Base-by-base conservation (phyloP, 2,797 vertebrate genomes). In the Florisuga fusca region DNA sequence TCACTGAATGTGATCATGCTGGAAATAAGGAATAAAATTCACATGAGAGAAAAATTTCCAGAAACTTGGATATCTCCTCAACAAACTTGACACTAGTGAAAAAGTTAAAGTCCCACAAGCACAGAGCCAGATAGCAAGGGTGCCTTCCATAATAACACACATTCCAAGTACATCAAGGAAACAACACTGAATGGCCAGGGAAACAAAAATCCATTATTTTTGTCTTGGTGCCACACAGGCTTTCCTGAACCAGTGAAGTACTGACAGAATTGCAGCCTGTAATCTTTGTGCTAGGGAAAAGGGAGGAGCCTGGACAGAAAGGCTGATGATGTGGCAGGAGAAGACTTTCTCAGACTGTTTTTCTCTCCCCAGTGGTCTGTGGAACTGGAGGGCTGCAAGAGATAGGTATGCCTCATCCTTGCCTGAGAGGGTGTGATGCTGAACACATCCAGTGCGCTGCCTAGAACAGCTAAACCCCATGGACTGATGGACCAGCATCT, bases 401-500 rank as follows among this genome's bases (percentile, higher is more conserved):
- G 41, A n/a, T 14, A 48, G n/a, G 22, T 4, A 15, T 14, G 41
- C 29, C 36, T 53, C 19, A 6, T 13, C 25, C 27, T 67, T 5
- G 0, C 41, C 58, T 0, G 0, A 34, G 46, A 46, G 26, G 15
- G 4, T 20, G 59, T 12, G 38, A 15, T 41, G n/a, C 18, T 54
- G 53, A 80, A 21, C 31, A 33, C 41, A 36, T 7, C 16, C 53
- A 67, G 36, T 1, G 0, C 9, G 25, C 25, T 21, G 19, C 27
- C 10, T 15, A 71, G 18, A 61, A 29, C 7, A n/a, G 79, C 31
- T 81, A 57, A 72, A 83, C 20, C 14, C 38, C 16, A 6, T 1
- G 2, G 23, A 11, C n/a, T 57, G 48, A 46, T 14, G 62, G 20
- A 59, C 33, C 77, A 61, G 41, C 38, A 50, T 2, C 79, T 43